Evolutionary conservation across 2,888 invertebrate genomes (phyloP).

Genomic region (Tetramorium bicarinatum): DNA sequence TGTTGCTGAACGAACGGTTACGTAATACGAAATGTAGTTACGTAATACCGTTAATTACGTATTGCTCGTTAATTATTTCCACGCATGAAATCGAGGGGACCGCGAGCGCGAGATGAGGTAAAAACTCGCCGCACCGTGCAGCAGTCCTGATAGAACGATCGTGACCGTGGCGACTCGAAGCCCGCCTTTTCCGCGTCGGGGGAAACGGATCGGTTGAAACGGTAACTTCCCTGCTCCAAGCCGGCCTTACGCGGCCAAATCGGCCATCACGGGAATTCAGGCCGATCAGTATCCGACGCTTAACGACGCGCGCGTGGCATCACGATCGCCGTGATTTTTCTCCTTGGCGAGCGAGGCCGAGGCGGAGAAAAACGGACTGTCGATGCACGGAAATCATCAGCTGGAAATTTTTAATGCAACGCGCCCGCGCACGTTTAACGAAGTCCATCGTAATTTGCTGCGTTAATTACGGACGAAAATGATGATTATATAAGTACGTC

Average conservation of each 20-base stretch:
- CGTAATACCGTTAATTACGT: conserved; percentile 42
- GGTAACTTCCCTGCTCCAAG: background rate
- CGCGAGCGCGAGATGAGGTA: background rate
- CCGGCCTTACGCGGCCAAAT: conserved; percentile 26
- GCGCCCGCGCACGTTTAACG: conserved; percentile 41
- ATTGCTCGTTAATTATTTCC: conserved; percentile 47
- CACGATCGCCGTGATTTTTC: conserved; percentile 10
- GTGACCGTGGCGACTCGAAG: conserved; percentile 41
- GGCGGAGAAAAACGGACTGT: conserved; percentile 35
- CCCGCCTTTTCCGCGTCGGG: conserved; percentile 13
- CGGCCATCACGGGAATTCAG: conserved; percentile 20
- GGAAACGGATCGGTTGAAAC: conserved; percentile 14
- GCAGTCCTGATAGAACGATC: conserved; percentile 32
- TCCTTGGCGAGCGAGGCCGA: background rate
- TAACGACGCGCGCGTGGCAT: conserved; percentile 6
- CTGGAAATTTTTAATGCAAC: conserved; percentile 58
- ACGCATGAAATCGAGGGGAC: conserved; percentile 42
- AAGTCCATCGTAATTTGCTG: conserved; percentile 50
- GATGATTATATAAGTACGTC: conserved; percentile 51
- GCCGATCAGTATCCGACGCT: conserved; percentile 27
- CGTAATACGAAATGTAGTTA: conserved; percentile 25
- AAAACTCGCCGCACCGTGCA: conserved; percentile 12
- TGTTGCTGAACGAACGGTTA: conserved; percentile 2
- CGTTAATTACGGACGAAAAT: conserved; percentile 55
- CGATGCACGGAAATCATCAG: conserved; percentile 54